phyloP scores from a whole-genome alignment of 2,888 invertebrate genomes.

The Lasiommata megera region DNA sequence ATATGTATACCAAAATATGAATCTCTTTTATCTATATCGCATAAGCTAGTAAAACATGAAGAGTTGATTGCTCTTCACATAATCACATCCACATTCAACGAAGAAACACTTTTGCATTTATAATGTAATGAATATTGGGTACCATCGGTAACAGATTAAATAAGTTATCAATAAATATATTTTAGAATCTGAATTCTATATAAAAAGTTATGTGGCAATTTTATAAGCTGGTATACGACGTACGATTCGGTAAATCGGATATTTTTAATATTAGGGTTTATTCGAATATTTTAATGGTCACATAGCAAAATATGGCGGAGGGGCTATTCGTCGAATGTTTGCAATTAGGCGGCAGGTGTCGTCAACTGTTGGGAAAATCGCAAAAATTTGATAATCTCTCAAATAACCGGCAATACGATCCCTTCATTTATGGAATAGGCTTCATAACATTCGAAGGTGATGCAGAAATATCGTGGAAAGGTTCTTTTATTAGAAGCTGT shows the following conservation, averaged over 20 bases:
- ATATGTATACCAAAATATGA: too few relatives aligned
- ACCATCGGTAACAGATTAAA: too few relatives aligned
- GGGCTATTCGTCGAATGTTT: slow-evolving; percentile 36
- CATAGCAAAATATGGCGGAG: slow-evolving; percentile 41
- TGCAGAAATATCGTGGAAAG: not conserved
- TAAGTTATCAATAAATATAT: not conserved
- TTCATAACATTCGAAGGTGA: slow-evolving; percentile 16
- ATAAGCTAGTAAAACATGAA: too few relatives aligned
- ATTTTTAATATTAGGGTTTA: slow-evolving; percentile 30
- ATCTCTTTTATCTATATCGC: too few relatives aligned
- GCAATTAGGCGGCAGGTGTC: slow-evolving; percentile 45
- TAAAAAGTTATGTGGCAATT: not conserved
- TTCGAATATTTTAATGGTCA: slow-evolving; percentile 36
- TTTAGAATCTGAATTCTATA: not conserved
- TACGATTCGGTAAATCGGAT: slow-evolving; percentile 4
- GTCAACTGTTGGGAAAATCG: slow-evolving; percentile 30
- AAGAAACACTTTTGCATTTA: too few relatives aligned
- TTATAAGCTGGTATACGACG: not conserved
- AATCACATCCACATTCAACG: too few relatives aligned
- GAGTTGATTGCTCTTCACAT: too few relatives aligned
- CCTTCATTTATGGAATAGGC: slow-evolving; percentile 36
- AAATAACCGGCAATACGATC: slow-evolving; percentile 38
- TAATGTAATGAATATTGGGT: too few relatives aligned
- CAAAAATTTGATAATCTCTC: slow-evolving; percentile 37
- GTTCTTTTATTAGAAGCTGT: not conserved